Conservation (phyloP, 2,113 vertebrate genomes). For the Cephalopholis sonnerati region DNA sequence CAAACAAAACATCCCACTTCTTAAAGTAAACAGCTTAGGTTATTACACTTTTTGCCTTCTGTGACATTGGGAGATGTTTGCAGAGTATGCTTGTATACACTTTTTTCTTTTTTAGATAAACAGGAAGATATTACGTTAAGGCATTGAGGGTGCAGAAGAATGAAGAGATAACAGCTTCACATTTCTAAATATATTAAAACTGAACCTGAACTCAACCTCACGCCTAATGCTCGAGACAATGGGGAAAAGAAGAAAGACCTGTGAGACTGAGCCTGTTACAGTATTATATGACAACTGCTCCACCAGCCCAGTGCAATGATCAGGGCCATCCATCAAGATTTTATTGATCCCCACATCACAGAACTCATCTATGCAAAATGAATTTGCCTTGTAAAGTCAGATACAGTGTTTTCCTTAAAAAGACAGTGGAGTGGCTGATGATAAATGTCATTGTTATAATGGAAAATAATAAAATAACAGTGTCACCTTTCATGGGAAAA, state of each 20-base stretch:
- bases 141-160: neutral
- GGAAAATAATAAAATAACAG: constrained; percentile 29
- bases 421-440: constrained; percentile 32
- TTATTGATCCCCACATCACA: constrained; percentile 55
- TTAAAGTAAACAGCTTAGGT: constrained; percentile 16
- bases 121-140: constrained; percentile 18
- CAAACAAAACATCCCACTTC: constrained; percentile 35
- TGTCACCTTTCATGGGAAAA: constrained; percentile 17
- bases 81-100: constrained; percentile 1
- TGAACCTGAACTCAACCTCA: constrained; percentile 14
- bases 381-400: constrained; percentile 36
- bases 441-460: constrained; percentile 30
- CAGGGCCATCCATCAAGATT: constrained; percentile 56
- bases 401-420: constrained; percentile 32
- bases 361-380: constrained; percentile 46
- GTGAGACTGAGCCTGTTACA: neutral
- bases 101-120: constrained; percentile 17
- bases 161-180: constrained; percentile 1
- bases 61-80: constrained; percentile 25
- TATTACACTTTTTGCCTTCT: constrained; percentile 29
- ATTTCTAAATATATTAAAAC: constrained; percentile 33
- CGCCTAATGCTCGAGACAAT: constrained; percentile 7
- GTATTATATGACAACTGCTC: constrained; percentile 11
- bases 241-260: constrained; percentile 14
- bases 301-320: constrained; percentile 32